phyloP scores from a whole-genome alignment of 2,888 invertebrate genomes.

The Antitype chi region DNA sequence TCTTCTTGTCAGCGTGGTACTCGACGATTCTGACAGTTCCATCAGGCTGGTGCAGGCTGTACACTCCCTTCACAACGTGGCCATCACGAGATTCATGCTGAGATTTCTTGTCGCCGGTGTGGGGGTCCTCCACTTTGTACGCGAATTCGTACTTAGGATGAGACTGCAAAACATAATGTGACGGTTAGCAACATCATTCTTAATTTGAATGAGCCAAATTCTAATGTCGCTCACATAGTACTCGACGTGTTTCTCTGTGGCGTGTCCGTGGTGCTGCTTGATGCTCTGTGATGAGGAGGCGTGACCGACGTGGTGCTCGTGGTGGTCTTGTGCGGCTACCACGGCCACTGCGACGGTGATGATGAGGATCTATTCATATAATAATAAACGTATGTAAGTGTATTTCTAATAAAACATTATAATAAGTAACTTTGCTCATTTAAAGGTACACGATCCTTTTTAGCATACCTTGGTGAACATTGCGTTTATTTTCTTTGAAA shows the following conservation, averaged over 20 bases:
- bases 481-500: neutral
- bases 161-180: conserved; percentile 72
- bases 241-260: conserved; percentile 61
- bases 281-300: too few species aligned
- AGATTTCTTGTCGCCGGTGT: conserved; percentile 31
- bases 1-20: conserved; percentile 60
- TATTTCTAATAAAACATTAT: neutral
- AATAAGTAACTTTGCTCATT: neutral
- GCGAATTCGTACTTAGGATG: conserved; percentile 55
- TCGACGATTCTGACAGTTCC: conserved; percentile 9
- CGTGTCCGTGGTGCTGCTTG: conserved; percentile 72
- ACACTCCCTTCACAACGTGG: conserved; percentile 18
- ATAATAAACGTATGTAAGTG: neutral
- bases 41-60: conserved; percentile 24
- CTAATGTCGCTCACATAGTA: conserved; percentile 34
- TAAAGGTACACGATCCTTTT: neutral
- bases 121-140: conserved; percentile 27
- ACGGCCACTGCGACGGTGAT: conserved; percentile 5
- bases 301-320: conserved; percentile 62
- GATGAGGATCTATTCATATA: conserved; percentile 22
- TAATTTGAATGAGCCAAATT: neutral
- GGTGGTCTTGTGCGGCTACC: conserved; percentile 16
- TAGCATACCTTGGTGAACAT: conserved; percentile 35
- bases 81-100: conserved; percentile 31
- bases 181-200: accelerated